Conservation (phyloP, 2,113 vertebrate genomes). For the Siphamia tubifer region DNA sequence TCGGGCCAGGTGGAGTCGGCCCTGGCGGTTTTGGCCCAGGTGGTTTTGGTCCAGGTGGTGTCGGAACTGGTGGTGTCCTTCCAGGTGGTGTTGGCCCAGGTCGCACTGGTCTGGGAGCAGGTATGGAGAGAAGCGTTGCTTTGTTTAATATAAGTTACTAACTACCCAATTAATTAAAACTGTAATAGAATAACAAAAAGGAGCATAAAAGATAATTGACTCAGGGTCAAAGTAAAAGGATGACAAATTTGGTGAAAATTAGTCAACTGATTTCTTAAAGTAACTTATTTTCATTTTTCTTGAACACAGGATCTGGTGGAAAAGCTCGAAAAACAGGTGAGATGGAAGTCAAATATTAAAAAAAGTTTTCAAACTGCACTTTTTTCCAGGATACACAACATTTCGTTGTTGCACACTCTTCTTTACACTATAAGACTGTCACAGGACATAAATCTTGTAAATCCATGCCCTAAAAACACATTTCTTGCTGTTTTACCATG, state of each 20-base stretch:
- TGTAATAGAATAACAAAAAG: no score
- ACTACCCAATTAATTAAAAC: no score
- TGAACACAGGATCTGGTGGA: background rate
- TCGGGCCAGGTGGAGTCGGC: constrained; percentile 34
- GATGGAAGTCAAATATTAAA: no score
- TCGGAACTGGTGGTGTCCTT: constrained; percentile 46
- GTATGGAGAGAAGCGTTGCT: background rate
- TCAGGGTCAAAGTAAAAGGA: no score
- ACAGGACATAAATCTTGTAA: background rate
- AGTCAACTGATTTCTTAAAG: background rate
- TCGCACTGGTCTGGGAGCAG: constrained; percentile 38
- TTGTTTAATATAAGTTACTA: no score
- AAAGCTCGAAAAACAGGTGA: background rate
- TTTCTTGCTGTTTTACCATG: background rate
- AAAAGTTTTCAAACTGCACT: no score
- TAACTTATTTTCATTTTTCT: background rate
- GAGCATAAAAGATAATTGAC: no score
- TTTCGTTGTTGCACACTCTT: no score
- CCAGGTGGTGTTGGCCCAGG: constrained; percentile 44
- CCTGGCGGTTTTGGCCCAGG: constrained; percentile 21
- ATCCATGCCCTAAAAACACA: background rate
- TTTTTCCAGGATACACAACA: no score
- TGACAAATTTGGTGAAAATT: background rate
- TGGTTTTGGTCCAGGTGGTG: constrained; percentile 40
- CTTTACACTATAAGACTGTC: no score